These are phyloP conservation scores for Phataginus tetradactyla DNA, from an alignment of 2,797 vertebrate species.

Conservation along the genomic window DNA sequence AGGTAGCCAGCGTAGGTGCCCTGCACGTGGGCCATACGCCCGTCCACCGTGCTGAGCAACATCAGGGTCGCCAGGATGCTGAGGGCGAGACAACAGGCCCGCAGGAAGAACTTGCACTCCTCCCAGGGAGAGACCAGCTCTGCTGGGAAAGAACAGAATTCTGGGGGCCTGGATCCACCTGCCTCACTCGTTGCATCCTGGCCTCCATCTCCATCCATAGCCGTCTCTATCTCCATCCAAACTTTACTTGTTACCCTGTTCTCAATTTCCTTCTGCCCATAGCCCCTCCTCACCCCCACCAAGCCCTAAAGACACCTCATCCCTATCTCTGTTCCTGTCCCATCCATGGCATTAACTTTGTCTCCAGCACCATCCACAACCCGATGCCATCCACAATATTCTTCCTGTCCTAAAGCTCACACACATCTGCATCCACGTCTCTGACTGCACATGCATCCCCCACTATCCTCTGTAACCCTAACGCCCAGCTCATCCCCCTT, in stretches of 20 bases:
- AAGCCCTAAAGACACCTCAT: neutral
- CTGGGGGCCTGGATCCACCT: neutral
- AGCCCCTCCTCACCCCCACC: neutral
- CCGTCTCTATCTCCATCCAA: neutral
- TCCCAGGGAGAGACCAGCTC: constrained; percentile 22
- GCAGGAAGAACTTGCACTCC: constrained; percentile 55
- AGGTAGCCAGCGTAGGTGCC: constrained; percentile 47
- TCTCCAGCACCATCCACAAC: neutral
- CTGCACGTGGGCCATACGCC: constrained; percentile 33
- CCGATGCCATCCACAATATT: too few relatives aligned
- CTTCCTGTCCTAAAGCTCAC: neutral
- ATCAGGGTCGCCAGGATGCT: neutral
- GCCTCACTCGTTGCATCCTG: rapidly evolving
- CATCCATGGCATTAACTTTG: neutral
- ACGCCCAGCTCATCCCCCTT: rapidly evolving
- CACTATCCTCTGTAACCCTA: neutral
- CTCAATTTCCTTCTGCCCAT: too few relatives aligned
- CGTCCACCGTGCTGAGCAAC: neutral
- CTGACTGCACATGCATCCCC: neutral
- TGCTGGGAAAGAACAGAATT: neutral
- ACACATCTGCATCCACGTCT: neutral
- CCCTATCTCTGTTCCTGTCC: neutral
- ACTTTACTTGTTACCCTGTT: neutral
- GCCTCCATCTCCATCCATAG: neutral
- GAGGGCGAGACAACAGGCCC: constrained; percentile 54